Base-by-base conservation (phyloP, 2,113 vertebrate species). In the Eupsittula cactorum region DNA sequence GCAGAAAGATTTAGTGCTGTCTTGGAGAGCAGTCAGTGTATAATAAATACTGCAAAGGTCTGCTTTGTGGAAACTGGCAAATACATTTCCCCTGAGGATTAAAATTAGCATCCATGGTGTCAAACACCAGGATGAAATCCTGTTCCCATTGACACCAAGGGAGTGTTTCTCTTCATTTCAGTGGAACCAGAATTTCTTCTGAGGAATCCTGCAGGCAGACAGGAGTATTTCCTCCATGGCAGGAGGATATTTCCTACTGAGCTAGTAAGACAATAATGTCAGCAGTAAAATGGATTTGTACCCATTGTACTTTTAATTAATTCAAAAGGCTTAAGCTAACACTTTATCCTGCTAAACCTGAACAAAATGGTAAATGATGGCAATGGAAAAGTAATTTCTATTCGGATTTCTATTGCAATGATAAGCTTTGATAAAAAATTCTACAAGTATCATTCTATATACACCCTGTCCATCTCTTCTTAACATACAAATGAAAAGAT, bases 401-500 rank as follows among this genome's bases (percentile, higher is more conserved):
- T 94, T 80, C 55, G 69, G 68, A 67, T 81, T 94, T 92, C 11
- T 28, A 77, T 31, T 93, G 73, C 53, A 90, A 59, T n/a, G 55
- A 76, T 47, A 85, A 85, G 28, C 63, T 88, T 82, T 59, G 70
- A 78, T 79, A 84, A 96, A 92, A 93, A 93, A 91, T 24, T 92
- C 76, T 71, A 77, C 65, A 95, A 86, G 94, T 92, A 70, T 60
- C 42, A 41, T 93, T 95, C 85, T 76, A n/a, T 97, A 96, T 95
- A 53, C 75, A 83, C 55, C 77, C 73, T 76, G 42, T 63, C 88
- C 73, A 52, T 76, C 85, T 82, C 39, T 83, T 78, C 44, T 85
- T 93, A 91, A 62, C 88, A 92, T 93, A 95, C 63, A 96, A 91
- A 97, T 97, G 96, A 95, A 96, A 96, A 97, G 92, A 96, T 97